A percentile compares a stretch with the other conserved stretches of the same genome.
Conservation (phyloP, 2,113 vertebrate genomes). For the Heterocephalus glaber region DNA sequence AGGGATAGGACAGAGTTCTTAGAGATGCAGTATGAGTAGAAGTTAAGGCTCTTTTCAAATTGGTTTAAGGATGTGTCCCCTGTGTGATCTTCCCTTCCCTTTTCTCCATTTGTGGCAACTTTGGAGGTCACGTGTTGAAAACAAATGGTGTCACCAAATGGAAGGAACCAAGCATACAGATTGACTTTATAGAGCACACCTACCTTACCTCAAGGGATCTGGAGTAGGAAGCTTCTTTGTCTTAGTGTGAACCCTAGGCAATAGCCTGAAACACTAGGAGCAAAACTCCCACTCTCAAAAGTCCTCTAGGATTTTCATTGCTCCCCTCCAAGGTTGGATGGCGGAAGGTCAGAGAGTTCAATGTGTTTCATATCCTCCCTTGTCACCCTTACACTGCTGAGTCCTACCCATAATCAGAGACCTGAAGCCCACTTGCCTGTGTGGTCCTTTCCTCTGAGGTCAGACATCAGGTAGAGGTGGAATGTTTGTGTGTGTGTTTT, state of each 20-base stretch:
- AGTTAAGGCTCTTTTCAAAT: not conserved
- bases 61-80: not conserved
- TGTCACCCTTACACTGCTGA: not conserved
- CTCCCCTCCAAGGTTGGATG: not conserved
- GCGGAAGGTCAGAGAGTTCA: not conserved
- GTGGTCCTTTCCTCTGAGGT: not conserved
- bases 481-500: not conserved
- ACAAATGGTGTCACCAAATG: not conserved
- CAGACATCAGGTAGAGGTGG: not conserved
- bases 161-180: not conserved
- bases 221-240: not conserved
- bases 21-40: not conserved
- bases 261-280: not conserved
- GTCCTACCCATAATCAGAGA: not conserved
- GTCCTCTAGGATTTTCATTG: not conserved
- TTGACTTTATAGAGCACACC: not conserved
- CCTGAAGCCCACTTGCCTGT: not conserved
- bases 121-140: not conserved
- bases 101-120: not conserved
- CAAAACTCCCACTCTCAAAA: not conserved
- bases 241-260: not conserved
- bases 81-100: not conserved
- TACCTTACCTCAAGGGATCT: not conserved
- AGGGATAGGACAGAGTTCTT: not conserved
- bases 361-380: not conserved